These are phyloP conservation scores for Latrodectus geometricus DNA, from an alignment of 1,140 invertebrate species.

Conservation along the genomic window DNA sequence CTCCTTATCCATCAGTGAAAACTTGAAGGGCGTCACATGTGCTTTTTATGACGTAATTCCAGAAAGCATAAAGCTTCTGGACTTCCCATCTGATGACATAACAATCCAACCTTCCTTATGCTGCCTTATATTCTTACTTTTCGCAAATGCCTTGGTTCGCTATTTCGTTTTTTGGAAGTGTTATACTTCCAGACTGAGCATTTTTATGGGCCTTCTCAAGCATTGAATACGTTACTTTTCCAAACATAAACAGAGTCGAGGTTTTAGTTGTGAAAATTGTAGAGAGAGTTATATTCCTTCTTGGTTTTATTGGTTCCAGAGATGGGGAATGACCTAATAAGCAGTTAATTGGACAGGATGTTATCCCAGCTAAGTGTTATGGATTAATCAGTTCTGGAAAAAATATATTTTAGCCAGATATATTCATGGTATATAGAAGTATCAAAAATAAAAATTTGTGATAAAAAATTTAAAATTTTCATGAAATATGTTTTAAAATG, in stretches of 20 bases:
- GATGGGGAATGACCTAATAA: conserved; percentile 40
- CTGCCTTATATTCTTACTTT: conserved; percentile 57
- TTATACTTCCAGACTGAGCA: conserved; percentile 34
- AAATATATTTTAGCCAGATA: too few species aligned
- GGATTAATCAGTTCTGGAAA: too few species aligned
- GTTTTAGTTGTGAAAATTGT: conserved; percentile 46
- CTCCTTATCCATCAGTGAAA: conserved; percentile 61
- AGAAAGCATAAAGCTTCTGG: conserved; percentile 60
- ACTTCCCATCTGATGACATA: conserved; percentile 56
- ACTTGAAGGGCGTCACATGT: conserved; percentile 61
- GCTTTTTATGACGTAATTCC: conserved; percentile 61
- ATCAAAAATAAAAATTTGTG: too few species aligned
- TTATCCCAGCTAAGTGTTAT: too few species aligned
- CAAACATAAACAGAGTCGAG: conserved; percentile 55
- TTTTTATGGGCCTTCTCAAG: conserved; percentile 43
- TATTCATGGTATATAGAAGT: too few species aligned
- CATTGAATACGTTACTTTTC: conserved; percentile 36
- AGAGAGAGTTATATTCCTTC: conserved; percentile 19
- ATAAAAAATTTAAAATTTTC: too few species aligned
- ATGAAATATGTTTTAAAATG: too few species aligned
- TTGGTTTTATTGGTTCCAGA: conserved; percentile 31
- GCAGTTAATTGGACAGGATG: conserved; percentile 41
- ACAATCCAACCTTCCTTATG: conserved; percentile 57
- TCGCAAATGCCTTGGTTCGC: conserved; percentile 55
- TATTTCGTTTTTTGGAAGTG: conserved; percentile 59